Percentiles rank a stretch among this genome's conserved stretches.
Evolutionary conservation across 2,113 vertebrate species (phyloP).

Genomic region (Nannospalax galili): DNA sequence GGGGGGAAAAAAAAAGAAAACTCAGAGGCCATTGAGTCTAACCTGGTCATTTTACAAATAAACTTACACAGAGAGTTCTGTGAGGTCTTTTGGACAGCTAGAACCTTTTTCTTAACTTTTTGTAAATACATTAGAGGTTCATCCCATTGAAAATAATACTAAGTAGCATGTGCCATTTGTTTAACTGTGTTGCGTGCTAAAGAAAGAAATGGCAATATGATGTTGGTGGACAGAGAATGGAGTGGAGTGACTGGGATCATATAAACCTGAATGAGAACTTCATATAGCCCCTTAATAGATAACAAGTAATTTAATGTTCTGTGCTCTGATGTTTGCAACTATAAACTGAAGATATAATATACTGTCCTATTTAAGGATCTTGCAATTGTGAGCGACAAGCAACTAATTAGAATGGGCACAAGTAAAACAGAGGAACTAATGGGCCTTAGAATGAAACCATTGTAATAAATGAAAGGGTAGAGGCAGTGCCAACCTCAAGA

Average conservation of each 20-base stretch:
- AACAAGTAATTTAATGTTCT: conserved; percentile 43
- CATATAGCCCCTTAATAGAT: conserved; percentile 12
- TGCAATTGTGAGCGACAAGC: neutral
- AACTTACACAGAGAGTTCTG: neutral
- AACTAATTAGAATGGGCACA: neutral
- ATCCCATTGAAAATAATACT: neutral
- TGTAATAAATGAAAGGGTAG: neutral
- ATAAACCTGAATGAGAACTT: conserved; percentile 23
- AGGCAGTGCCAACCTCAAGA: neutral
- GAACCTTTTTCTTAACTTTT: neutral
- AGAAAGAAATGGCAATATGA: neutral
- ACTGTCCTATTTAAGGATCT: neutral
- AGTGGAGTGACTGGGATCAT: neutral
- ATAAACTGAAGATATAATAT: conserved; percentile 10
- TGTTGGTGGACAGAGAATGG: neutral
- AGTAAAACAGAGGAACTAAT: neutral
- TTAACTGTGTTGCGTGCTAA: neutral
- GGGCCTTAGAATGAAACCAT: neutral
- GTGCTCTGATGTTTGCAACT: neutral
- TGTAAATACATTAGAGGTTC: neutral
- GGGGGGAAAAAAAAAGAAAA: neutral
- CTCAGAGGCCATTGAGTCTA: neutral
- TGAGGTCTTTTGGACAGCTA: neutral
- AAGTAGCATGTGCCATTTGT: neutral
- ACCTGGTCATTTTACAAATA: conserved; percentile 35